phyloP scores from a whole-genome alignment of 2,888 invertebrate species.

The Tetragonula carbonaria region DNA sequence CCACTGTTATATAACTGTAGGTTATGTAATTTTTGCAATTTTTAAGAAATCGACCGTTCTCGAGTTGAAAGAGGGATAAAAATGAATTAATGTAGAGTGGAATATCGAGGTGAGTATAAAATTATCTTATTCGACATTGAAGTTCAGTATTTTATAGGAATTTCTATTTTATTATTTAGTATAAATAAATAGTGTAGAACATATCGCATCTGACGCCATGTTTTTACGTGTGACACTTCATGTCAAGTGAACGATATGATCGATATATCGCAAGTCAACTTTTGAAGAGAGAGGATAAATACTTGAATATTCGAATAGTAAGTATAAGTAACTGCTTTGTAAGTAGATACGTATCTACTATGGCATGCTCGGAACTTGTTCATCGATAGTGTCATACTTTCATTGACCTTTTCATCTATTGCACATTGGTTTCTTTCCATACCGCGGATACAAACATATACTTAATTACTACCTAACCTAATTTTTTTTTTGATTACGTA shows the following conservation, averaged over 20 bases:
- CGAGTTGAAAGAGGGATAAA: background rate
- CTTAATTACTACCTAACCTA: background rate
- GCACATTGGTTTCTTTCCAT: background rate
- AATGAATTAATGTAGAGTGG: no score
- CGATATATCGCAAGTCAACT: constrained; percentile 10
- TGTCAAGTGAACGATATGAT: background rate
- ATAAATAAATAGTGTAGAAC: background rate
- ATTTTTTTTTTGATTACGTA: background rate
- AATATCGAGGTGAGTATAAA: background rate
- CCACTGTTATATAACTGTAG: background rate
- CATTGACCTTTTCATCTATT: constrained; percentile 7
- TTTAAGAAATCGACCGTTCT: background rate
- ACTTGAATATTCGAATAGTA: constrained; percentile 5
- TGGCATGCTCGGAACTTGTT: background rate
- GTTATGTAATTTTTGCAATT: background rate
- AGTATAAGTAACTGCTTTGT: background rate
- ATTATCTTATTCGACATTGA: background rate
- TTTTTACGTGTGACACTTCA: background rate
- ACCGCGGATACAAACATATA: background rate
- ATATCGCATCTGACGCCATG: background rate
- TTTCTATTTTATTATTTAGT: background rate
- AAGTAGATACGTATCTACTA: constrained; percentile 2
- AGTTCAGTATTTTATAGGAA: background rate
- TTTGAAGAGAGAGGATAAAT: constrained; percentile 8
- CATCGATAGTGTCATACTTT: constrained; percentile 25